phyloP scores from a whole-genome alignment of 2,797 vertebrate genomes.

The Hemibagrus guttatus region DNA sequence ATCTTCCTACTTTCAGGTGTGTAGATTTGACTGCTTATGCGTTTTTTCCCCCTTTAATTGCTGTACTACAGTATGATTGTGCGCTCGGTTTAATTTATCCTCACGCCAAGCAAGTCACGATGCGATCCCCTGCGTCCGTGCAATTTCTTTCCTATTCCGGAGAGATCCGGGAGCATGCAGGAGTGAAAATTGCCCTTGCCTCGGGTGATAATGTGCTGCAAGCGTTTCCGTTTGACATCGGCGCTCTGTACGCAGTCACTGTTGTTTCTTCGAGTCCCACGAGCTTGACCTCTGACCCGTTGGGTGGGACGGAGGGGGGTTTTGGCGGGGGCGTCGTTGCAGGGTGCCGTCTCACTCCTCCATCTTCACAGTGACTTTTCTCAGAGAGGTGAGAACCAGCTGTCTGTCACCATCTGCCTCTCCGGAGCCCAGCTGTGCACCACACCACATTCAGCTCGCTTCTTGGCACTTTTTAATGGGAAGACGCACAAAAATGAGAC shows the following conservation, averaged over 20 bases:
- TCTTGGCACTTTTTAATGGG: conserved; percentile 60
- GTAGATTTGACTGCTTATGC: no score
- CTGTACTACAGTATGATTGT: no score
- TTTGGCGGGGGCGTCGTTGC: conserved; percentile 10
- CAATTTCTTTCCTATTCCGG: conserved; percentile 45
- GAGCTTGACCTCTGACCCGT: conserved; percentile 47
- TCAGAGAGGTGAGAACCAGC: conserved; percentile 60
- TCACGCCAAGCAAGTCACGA: background rate
- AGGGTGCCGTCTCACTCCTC: conserved; percentile 39
- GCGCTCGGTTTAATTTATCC: background rate
- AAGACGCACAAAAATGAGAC: conserved; percentile 28
- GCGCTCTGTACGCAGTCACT: conserved; percentile 34
- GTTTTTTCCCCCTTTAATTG: no score
- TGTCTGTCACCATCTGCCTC: conserved; percentile 60
- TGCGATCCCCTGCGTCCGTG: background rate
- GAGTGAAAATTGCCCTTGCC: conserved; percentile 60
- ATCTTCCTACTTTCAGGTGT: background rate
- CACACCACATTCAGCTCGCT: conserved; percentile 44
- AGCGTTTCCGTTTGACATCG: conserved; percentile 55
- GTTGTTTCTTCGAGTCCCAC: conserved; percentile 38
- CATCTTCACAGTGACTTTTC: conserved; percentile 42
- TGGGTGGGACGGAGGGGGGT: no score
- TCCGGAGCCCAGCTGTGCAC: conserved; percentile 52
- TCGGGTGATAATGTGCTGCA: conserved; percentile 58
- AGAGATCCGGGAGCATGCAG: conserved; percentile 42